phyloP scores from a whole-genome alignment of 2,113 vertebrate species.

The Cochlearius cochlearius region DNA sequence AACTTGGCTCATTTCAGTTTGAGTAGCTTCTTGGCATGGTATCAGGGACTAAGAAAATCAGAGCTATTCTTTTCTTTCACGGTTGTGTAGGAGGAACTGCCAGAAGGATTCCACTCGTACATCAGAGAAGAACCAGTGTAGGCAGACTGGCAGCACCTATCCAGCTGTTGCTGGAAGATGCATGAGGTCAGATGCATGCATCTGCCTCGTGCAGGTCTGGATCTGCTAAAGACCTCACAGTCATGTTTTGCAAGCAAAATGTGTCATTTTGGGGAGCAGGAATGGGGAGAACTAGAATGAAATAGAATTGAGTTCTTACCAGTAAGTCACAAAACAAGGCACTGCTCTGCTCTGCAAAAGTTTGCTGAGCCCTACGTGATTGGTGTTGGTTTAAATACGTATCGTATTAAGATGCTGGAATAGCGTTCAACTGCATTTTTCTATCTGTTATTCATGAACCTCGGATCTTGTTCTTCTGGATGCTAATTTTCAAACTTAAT shows the following conservation, averaged over 20 bases:
- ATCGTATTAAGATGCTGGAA: background rate
- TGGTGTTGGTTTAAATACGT: background rate
- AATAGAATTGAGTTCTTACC: background rate
- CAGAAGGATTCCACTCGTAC: background rate
- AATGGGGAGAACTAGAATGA: background rate
- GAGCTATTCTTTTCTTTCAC: background rate
- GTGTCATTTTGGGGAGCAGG: background rate
- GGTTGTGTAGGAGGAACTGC: background rate
- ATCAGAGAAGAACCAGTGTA: background rate
- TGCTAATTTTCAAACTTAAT: background rate
- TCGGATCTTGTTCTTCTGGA: background rate
- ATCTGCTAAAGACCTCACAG: background rate
- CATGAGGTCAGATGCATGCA: background rate
- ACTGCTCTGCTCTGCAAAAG: background rate
- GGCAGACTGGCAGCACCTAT: background rate
- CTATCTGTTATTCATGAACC: background rate
- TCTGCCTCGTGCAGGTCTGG: background rate
- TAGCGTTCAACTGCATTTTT: background rate
- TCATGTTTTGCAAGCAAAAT: background rate
- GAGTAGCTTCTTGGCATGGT: background rate
- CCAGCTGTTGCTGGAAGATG: background rate
- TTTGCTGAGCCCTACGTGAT: background rate
- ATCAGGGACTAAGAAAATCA: background rate
- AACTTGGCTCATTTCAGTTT: background rate
- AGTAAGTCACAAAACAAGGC: background rate